Conservation (phyloP, 2,113 vertebrate genomes). For the Chloroceryle aenea region DNA sequence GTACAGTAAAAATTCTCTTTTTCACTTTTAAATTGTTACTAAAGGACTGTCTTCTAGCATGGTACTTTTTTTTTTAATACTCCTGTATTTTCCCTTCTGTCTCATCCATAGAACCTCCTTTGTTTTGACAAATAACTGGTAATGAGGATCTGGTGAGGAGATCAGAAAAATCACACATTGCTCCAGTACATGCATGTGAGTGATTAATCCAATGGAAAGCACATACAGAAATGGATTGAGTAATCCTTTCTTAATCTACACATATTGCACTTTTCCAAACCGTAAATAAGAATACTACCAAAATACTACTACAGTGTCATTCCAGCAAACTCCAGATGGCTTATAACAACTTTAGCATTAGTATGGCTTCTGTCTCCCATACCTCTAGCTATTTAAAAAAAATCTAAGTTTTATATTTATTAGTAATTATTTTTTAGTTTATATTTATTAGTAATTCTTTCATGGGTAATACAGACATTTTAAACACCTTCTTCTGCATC, state of each 20-base stretch:
- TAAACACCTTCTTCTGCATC: neutral
- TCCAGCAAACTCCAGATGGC: neutral
- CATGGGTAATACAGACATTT: neutral
- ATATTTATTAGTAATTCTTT: neutral
- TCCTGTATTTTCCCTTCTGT: neutral
- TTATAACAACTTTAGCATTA: neutral
- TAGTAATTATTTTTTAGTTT: neutral
- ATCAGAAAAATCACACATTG: neutral
- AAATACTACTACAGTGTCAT: neutral
- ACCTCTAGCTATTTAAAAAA: neutral
- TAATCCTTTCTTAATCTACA: neutral
- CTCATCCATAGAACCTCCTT: neutral
- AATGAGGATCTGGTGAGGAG: neutral
- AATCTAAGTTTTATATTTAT: neutral
- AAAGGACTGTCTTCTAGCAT: neutral
- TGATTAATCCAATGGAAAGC: neutral
- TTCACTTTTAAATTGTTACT: neutral
- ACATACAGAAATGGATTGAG: neutral
- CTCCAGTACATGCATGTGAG: neutral
- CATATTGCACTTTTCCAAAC: neutral
- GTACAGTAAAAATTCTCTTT: too few species aligned
- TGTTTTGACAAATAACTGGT: neutral
- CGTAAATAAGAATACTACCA: neutral
- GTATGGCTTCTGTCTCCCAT: neutral
- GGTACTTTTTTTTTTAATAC: neutral